Evolutionary conservation across 1,140 invertebrate genomes (phyloP), one percentile per base, ranked within the genome.

Genomic region (Proales similis): DNA sequence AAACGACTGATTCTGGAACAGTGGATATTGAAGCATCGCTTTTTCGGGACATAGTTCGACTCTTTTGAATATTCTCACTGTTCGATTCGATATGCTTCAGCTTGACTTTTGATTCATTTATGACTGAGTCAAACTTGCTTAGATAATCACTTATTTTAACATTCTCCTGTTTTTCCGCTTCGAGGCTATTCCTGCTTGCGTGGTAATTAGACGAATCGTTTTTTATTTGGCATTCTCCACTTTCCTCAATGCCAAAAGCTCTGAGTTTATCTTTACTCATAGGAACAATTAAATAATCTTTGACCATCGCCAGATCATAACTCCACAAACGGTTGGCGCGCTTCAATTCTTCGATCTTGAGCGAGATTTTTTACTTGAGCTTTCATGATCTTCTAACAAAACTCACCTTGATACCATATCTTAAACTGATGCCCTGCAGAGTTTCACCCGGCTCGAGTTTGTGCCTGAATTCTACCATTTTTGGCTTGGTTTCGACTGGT

Each of bases 231-330:
- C n/a, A n/a, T n/a, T 36, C 33, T 36, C 33, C 33, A 36, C 14
- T 36, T 36, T 36, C 14, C 9, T 36, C 33, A 38, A 57, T 9
- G 27, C 45, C 22, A 2, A 57, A 26, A 29, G 39, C 33, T 2
- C 20, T 57, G 11, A 57, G 19, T 9, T 29, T 26, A n/a, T 26
- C 22, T 57, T 57, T 57, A n/a, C 45, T 42, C 17, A 57, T 42
- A 6, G 51, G 51, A 24, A 57, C 27, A 1, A 57, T 27, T 26
- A 57, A 42, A 20, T 14, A 42, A 26, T 57, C 51, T 42, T 57
- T 57, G 4, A 57, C 22, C 39, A 57, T 42, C 11, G 51, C 51
- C 17, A 57, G 45, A 42, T 57, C 51, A 29, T 57, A 42, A 14
- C 36, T 30, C 51, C 51, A 57, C 30, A 57, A 39, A 11, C 32